Base-by-base conservation (phyloP, 2,113 vertebrate species). In the Mixornis gularis region DNA sequence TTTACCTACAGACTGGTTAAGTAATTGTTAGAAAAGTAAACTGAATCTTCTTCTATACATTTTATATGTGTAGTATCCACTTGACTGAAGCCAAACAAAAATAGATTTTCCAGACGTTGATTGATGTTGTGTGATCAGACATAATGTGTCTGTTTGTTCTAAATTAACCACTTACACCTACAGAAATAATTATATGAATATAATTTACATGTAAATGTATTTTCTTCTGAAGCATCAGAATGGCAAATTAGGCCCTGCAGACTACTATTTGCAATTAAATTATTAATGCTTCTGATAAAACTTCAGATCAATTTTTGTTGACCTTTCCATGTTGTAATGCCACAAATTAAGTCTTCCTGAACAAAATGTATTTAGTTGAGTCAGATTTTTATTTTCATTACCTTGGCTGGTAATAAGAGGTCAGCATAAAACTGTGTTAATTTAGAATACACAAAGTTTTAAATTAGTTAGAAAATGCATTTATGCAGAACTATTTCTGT, bases 131-230 rank as follows among this genome's bases (percentile, higher is more conserved):
- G 62, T 46, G 71, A 93, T 76, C 95, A 96, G 93, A 96, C 95
- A 73, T 53, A 71, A 63, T 89, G 59, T 14, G 16, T 94, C 91
- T 93, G 74, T 83, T 90, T 95, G 91, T 65, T 97, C 79, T 74
- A 85, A 96, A 95, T 91, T 88, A 96, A 89, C 96, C 86, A 66
- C 91, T 96, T 91, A 96, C 73, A 94, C 96, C 98, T 98, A 96
- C 96, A 93, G 95, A 98, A 97, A 97, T 96, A 96, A 97, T 98
- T 98, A 97, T 97, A 98, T 98, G 96, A 98, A 97, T 98, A 98
- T 98, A 93, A 99, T 99, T 99, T 99, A 98, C 98, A 99, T 98
- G 98, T 98, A 98, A 99, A 99, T 98, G 98, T 95, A 95, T 70
- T 94, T 97, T 95, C 97, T 95, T 97, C 69, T 79, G 51, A 94